Percentiles rank a stretch among this genome's conserved stretches.
phyloP scores from a whole-genome alignment of 2,888 invertebrate species.

The Resseliella maxima region DNA sequence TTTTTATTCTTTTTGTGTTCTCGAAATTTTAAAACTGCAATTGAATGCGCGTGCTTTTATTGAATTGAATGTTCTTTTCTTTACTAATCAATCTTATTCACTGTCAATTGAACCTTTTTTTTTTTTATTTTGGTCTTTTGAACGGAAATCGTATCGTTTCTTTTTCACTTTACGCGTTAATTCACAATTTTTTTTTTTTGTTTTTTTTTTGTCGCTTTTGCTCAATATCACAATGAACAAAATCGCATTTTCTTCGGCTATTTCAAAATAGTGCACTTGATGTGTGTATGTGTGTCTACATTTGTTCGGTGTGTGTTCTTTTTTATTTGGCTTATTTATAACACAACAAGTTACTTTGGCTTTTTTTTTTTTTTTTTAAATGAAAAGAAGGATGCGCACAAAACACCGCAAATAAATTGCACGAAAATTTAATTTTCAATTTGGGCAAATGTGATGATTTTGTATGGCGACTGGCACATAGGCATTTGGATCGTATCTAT shows the following conservation, averaged over 20 bases:
- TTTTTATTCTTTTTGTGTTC: neutral
- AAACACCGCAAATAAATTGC: neutral
- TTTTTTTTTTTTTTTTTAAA: too few relatives aligned
- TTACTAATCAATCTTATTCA: neutral
- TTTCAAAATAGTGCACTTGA: constrained; percentile 11
- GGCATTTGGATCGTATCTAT: neutral
- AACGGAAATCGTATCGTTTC: neutral
- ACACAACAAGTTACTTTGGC: neutral
- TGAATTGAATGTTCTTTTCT: neutral
- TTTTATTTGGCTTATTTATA: constrained; percentile 13
- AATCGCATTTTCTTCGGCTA: constrained; percentile 24
- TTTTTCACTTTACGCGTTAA: neutral
- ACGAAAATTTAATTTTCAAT: neutral
- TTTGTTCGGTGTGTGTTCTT: neutral
- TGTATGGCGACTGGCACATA: constrained; percentile 7
- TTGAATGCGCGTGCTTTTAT: neutral
- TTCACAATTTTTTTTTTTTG: neutral
- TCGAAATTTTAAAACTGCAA: too few relatives aligned
- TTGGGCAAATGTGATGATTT: constrained; percentile 3
- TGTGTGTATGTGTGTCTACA: neutral
- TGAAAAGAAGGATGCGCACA: neutral
- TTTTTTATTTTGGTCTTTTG: neutral
- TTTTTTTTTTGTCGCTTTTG: neutral
- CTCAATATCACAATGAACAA: neutral
- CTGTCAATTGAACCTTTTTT: constrained; percentile 8